These are phyloP conservation scores for Drosophila colorata DNA, from an alignment of 2,888 invertebrate genomes.

Conservation along the genomic window DNA sequence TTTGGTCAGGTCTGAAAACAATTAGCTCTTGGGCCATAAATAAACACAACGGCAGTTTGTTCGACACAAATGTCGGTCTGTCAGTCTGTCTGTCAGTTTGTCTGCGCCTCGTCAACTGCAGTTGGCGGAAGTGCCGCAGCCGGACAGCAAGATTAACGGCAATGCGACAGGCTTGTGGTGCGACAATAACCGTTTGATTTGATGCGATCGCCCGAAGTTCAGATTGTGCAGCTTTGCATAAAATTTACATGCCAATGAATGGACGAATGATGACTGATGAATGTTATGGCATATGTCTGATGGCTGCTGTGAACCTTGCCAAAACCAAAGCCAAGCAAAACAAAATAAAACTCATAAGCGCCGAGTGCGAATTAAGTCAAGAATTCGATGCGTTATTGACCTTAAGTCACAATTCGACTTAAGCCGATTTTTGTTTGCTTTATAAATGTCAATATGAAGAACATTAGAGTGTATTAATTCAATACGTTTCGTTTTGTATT, in stretches of 20 bases:
- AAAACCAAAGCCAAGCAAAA: conserved; percentile 3
- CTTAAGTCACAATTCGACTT: conserved; percentile 27
- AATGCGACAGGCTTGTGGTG: conserved; percentile 41
- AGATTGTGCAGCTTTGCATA: conserved; percentile 45
- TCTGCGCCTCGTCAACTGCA: conserved; percentile 16
- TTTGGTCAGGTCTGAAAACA: conserved; percentile 46
- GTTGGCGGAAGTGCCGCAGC: conserved; percentile 63
- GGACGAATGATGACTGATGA: conserved; percentile 24
- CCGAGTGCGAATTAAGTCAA: conserved; percentile 30
- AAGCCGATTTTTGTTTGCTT: conserved; percentile 29
- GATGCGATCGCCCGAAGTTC: conserved; percentile 7
- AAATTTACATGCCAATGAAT: conserved; percentile 54
- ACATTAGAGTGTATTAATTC: conserved; percentile 41
- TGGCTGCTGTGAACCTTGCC: conserved; percentile 38
- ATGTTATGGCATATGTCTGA: neutral
- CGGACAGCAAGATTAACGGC: conserved; percentile 55
- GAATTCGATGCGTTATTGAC: conserved; percentile 56
- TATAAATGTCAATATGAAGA: conserved; percentile 67
- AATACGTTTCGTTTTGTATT: conserved; percentile 11
- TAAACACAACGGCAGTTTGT: conserved; percentile 24
- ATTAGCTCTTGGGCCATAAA: conserved; percentile 56
- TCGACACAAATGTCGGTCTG: neutral
- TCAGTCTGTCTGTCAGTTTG: neutral
- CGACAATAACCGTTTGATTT: conserved; percentile 72
- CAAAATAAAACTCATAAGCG: conserved; percentile 14